Percentiles rank a stretch among this genome's conserved stretches.
phyloP scores from a whole-genome alignment of 2,797 vertebrate species.

The Parotocinclus haroldoi region DNA sequence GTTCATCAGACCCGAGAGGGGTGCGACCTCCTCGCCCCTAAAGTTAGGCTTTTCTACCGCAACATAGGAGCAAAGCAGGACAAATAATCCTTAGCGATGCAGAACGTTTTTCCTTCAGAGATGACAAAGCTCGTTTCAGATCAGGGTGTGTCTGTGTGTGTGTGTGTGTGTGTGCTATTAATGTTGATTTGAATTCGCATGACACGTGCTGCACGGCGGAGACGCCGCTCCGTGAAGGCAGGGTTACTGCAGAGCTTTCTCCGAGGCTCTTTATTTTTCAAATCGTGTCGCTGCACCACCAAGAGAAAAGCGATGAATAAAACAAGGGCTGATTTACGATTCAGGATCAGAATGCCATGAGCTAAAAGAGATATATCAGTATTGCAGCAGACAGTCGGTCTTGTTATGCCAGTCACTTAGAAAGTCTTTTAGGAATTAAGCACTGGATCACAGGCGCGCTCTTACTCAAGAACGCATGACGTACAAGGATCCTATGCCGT shows the following conservation, averaged over 20 bases:
- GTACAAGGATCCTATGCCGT: background rate
- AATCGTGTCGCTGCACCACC: background rate
- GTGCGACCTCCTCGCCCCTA: conserved; percentile 3
- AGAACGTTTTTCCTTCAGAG: background rate
- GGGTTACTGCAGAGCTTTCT: background rate
- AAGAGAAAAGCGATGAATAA: conserved; percentile 26
- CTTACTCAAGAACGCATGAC: background rate
- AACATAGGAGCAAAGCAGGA: too few species aligned
- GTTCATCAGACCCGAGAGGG: conserved; percentile 8
- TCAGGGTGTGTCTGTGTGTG: background rate
- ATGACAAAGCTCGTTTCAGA: background rate
- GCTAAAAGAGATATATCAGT: conserved; percentile 3
- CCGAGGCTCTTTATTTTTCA: conserved; percentile 9
- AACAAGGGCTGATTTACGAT: conserved; percentile 13
- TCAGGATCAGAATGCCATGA: conserved; percentile 2
- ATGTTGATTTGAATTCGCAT: background rate
- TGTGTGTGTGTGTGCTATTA: background rate
- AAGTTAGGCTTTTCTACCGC: too few species aligned
- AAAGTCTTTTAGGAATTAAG: background rate
- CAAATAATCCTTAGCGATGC: too few species aligned
- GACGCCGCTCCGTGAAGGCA: background rate
- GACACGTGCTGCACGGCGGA: background rate
- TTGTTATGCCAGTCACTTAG: background rate
- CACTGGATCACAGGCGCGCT: background rate
- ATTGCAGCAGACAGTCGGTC: background rate